Base-by-base conservation (phyloP, 2,888 invertebrate genomes). In the Drosophila sordidula region DNA sequence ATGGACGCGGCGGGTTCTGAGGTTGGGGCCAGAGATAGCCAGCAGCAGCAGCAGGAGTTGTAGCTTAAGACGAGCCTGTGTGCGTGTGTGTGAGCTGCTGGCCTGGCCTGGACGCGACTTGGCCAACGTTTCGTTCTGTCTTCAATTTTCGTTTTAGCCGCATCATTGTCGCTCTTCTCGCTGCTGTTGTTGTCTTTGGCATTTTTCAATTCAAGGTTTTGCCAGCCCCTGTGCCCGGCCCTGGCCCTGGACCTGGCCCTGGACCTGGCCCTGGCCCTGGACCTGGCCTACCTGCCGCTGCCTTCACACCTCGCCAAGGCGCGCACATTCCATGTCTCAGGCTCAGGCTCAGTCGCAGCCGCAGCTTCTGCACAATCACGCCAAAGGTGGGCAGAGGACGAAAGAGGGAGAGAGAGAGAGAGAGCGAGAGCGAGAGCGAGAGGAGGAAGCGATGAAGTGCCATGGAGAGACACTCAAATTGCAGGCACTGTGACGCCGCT, bases 151-250 rank as follows among this genome's bases (percentile, higher is more conserved):
- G 71, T 75, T 80, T 82, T 72, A 67, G 84, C 83, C 68, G 68
- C 76, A 80, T 83, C 83, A 86, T 78, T 86, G 76, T 76, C 76
- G 80, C 77, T 77, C 56, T 54, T 65, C 50, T 49, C 44, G 51
- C 56, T 62, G 52, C 46, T 16, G 41, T 25, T 44, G 44, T 44
- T 72, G 58, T 78, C 70, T 70, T 70, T 73, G 70, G 68, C 64
- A 75, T 79, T 79, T 79, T 87, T 85, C 72, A 77, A 80, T 87
- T 81, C 83, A 81, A 83, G 87, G 87, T 70, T 86, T 80, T 67
- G 57, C 58, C 47, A 14, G 32, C 6, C 25, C 22, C 46, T 9
- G 34, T 9, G 22, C 45, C 46, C 12, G 34, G 6, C 22, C 45
- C n/a, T 5, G n/a, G 12, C 12, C 39, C 39, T 26, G 36, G 0